A percentile compares a stretch with the other conserved stretches of the same genome.
These are phyloP conservation scores for Lithophane socia DNA, from an alignment of 2,888 invertebrate genomes.

Conservation along the genomic window DNA sequence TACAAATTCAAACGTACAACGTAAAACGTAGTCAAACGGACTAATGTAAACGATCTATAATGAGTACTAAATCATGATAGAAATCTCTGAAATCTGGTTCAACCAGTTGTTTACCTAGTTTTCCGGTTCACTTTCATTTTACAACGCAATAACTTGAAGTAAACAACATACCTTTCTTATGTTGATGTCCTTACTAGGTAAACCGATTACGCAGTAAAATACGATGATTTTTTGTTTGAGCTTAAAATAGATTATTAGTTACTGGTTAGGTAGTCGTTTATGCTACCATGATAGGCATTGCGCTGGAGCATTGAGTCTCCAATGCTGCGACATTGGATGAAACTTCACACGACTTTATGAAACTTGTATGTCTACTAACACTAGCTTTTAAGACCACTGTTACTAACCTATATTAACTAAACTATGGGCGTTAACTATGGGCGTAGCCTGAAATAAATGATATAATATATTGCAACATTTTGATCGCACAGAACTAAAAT, in stretches of 20 bases:
- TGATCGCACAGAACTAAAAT: background rate
- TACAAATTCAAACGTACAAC: too few relatives aligned
- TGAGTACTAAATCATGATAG: conserved; percentile 45
- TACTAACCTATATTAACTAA: too few relatives aligned
- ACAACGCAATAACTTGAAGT: conserved; percentile 41
- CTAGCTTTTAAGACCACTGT: too few relatives aligned
- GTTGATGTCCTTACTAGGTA: conserved; percentile 17
- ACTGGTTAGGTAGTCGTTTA: background rate
- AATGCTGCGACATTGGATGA: too few relatives aligned
- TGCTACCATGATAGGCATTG: background rate
- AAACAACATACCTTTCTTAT: conserved; percentile 34
- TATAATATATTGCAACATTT: too few relatives aligned
- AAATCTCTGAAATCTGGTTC: conserved; percentile 52
- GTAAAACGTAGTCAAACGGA: conserved; percentile 35
- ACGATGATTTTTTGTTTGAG: background rate
- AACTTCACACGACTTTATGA: too few relatives aligned
- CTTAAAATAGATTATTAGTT: too few relatives aligned
- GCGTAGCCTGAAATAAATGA: too few relatives aligned
- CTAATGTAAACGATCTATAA: conserved; percentile 38
- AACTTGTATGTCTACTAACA: too few relatives aligned
- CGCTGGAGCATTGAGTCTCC: too few relatives aligned
- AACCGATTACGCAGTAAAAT: background rate
- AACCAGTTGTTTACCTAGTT: conserved; percentile 45
- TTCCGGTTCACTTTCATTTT: conserved; percentile 45
- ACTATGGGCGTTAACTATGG: too few relatives aligned